Conservation (phyloP, 2,113 vertebrate species). For the Donacobius atricapilla region DNA sequence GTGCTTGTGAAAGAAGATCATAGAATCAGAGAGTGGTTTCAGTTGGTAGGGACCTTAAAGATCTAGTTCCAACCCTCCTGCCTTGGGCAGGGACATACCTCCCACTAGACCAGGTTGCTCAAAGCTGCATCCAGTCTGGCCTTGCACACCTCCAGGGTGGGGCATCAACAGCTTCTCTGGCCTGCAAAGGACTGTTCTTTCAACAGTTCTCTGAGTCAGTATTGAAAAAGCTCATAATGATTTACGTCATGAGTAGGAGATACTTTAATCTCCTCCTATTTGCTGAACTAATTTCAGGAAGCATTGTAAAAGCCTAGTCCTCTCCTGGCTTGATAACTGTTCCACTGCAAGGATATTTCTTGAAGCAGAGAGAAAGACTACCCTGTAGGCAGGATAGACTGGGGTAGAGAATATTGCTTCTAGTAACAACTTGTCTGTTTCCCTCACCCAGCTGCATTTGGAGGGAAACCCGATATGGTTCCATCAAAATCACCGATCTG, state of each 20-base stretch:
- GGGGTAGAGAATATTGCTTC: background rate
- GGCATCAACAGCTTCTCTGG: background rate
- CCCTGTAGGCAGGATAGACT: background rate
- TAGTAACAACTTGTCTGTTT: background rate
- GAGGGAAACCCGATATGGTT: conserved; percentile 93
- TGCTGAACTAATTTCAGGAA: background rate
- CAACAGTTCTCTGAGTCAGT: background rate
- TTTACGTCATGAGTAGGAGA: background rate
- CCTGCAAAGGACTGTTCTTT: background rate
- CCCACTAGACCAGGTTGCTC: background rate
- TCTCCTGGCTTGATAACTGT: background rate
- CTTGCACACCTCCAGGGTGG: background rate
- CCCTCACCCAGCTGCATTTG: conserved; percentile 77
- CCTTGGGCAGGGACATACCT: background rate
- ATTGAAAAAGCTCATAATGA: background rate
- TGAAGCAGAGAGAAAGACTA: background rate
- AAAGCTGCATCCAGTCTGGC: background rate
- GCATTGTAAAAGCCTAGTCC: background rate
- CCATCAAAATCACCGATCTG: conserved; percentile 78
- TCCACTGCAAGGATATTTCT: background rate
- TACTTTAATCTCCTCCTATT: background rate
- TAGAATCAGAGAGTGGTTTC: background rate
- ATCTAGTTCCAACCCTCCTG: background rate
- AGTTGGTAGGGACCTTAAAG: background rate
- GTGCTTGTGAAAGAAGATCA: background rate